Percentiles rank a stretch among this genome's conserved stretches.
These are phyloP conservation scores for Rhinichthys klamathensis DNA, from an alignment of 2,113 vertebrate genomes.

Conservation along the genomic window DNA sequence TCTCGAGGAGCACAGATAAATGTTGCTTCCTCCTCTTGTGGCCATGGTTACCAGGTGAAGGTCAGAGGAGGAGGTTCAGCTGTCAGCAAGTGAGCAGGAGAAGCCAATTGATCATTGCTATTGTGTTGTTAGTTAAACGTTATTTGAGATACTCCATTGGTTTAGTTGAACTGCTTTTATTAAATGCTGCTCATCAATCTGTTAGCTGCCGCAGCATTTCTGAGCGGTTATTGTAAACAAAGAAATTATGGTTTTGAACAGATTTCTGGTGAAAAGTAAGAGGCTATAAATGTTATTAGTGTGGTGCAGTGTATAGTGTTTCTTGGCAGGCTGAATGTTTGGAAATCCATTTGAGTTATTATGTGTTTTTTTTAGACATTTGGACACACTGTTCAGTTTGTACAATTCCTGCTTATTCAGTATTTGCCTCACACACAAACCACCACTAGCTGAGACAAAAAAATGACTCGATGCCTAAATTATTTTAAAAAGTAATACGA, in stretches of 20 bases:
- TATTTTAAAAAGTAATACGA: not conserved
- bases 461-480: not conserved
- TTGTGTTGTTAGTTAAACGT: not conserved
- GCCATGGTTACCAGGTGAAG: conserved; percentile 35
- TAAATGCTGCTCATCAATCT: not conserved
- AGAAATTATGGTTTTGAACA: not conserved
- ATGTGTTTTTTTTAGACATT: too few relatives aligned
- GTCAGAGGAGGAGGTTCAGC: conserved; percentile 8
- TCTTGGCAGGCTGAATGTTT: conserved; percentile 19
- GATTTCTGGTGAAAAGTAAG: not conserved
- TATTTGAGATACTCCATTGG: not conserved
- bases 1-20: not conserved
- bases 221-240: not conserved
- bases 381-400: too few relatives aligned
- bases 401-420: not conserved
- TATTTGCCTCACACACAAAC: not conserved
- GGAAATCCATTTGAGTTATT: not conserved
- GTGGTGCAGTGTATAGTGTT: too few relatives aligned
- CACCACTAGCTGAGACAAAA: not conserved
- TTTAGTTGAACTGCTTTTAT: not conserved
- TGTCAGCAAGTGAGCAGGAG: not conserved
- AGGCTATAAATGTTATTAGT: not conserved
- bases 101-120: not conserved
- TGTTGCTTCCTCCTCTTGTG: not conserved
- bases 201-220: not conserved